Evolutionary conservation across 2,113 vertebrate genomes (phyloP), one percentile per base, ranked within the genome.

Genomic region (Seriola rivoliana): DNA sequence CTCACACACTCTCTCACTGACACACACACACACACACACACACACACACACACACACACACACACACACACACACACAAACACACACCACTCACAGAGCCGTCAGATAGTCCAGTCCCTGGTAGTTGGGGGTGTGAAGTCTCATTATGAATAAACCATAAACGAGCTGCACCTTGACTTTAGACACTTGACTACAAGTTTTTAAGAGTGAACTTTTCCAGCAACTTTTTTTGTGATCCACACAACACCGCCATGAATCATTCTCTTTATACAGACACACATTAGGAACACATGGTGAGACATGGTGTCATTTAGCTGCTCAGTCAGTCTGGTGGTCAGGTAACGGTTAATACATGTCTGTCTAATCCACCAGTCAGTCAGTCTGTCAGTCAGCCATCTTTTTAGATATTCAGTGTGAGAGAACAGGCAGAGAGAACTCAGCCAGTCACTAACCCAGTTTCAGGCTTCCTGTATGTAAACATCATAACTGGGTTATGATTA

Each of bases 91-190:
- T 21, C 71, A 52, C 58, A 71, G 17, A 82, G 36, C 40, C 71
- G 46, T 85, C 82, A 84, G 44, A 73, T 6, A 63, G 75, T 73
- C 68, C 69, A 50, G 75, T 84, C 80, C 63, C 71, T 42, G 64
- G 71, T 76, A 59, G 74, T 82, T 80, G 71, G 55, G 80, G 84
- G 71, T 80, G 67, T 81, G 77, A 88, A 86, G 80, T 72, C 74
- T 85, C 77, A 88, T 87, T 88, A 89, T 88, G 85, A 91, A 89
- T 88, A 91, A 89, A 86, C 85, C 90, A 88, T 88, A 89, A 83
- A 83, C 38, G 46, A 59, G 58, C 64, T 80, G 82, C 59, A 80
- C 67, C 85, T 85, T 85, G 75, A 85, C 82, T 85, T 80, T 46
- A 58, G 81, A 89, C 66, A 76, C 71, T 67, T 82, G 54, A 64